These are phyloP conservation scores for Sinopyrophorus schimmeli DNA, from an alignment of 2,888 invertebrate genomes.

Conservation along the genomic window DNA sequence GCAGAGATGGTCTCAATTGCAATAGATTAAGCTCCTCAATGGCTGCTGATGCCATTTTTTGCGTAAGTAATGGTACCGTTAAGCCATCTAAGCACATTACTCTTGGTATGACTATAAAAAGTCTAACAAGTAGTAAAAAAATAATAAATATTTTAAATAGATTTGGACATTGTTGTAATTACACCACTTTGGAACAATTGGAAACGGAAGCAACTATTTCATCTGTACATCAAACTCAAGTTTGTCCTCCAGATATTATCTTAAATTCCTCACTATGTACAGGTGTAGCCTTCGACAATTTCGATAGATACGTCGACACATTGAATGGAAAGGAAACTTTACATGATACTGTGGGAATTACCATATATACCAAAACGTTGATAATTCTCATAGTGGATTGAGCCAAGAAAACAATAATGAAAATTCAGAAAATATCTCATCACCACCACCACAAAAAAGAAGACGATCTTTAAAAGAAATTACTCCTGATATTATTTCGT, in stretches of 20 bases:
- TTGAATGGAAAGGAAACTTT: constrained; percentile 27
- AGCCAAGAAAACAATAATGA: constrained; percentile 4
- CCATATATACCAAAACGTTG: too few species aligned
- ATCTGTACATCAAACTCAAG: constrained; percentile 7
- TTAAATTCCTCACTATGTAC: constrained; percentile 21
- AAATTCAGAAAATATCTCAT: neutral
- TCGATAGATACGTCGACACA: constrained; percentile 28
- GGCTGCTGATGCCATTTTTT: constrained; percentile 35
- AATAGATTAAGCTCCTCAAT: constrained; percentile 16
- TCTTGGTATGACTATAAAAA: constrained; percentile 44
- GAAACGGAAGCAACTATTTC: constrained; percentile 28
- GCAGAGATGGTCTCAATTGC: constrained; percentile 19
- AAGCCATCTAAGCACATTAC: constrained; percentile 40
- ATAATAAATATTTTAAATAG: constrained; percentile 42
- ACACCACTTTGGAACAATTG: constrained; percentile 35
- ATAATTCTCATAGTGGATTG: constrained; percentile 8
- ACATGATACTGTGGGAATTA: constrained; percentile 31
- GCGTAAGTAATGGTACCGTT: constrained; percentile 35
- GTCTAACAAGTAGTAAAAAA: constrained; percentile 41
- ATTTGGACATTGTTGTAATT: constrained; percentile 43
- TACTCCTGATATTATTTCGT: constrained; percentile 17
- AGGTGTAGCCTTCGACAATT: constrained; percentile 31
- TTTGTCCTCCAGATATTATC: constrained; percentile 29
- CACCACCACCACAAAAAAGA: constrained; percentile 23
- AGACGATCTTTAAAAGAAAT: constrained; percentile 21